Percentiles rank a stretch among this genome's conserved stretches.
Conservation (phyloP, 2,888 invertebrate genomes). For the Bembecia ichneumoniformis region DNA sequence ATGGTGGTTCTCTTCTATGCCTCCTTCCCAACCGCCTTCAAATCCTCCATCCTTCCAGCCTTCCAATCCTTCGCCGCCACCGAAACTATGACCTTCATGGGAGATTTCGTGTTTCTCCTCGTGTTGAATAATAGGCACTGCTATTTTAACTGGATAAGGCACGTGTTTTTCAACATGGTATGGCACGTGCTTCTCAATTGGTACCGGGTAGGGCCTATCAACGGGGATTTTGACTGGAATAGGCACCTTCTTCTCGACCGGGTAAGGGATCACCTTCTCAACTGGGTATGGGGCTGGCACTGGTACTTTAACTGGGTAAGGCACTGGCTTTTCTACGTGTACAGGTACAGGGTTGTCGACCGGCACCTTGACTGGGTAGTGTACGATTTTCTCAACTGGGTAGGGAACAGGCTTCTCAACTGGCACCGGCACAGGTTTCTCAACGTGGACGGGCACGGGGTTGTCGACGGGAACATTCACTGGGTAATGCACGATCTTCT, state of each 20-base stretch:
- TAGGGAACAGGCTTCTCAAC: conserved; percentile 84
- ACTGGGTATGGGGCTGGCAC: conserved; percentile 80
- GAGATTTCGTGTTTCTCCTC: conserved; percentile 30
- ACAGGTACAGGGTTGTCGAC: conserved; percentile 80
- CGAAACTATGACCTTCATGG: conserved; percentile 22
- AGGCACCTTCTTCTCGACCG: conserved; percentile 77
- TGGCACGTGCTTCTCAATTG: conserved; percentile 79
- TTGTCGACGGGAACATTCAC: conserved; percentile 79
- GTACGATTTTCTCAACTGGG: conserved; percentile 79
- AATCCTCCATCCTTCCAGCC: conserved; percentile 4
- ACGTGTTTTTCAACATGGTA: conserved; percentile 78
- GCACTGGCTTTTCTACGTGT: conserved; percentile 84
- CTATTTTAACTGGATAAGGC: conserved; percentile 79
- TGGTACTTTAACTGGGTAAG: conserved; percentile 81
- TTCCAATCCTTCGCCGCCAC: conserved; percentile 15
- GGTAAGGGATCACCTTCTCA: conserved; percentile 76
- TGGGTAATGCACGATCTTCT: conserved; percentile 79
- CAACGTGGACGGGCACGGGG: conserved; percentile 78
- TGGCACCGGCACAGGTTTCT: conserved; percentile 78
- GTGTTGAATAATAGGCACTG: conserved; percentile 75
- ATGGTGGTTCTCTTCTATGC: conserved; percentile 47
- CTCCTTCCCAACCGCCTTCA: conserved; percentile 30
- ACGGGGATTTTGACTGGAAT: conserved; percentile 77
- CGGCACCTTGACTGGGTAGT: conserved; percentile 79
- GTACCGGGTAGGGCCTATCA: conserved; percentile 72